phyloP scores from a whole-genome alignment of 2,797 vertebrate genomes.

The Denticeps clupeoides region DNA sequence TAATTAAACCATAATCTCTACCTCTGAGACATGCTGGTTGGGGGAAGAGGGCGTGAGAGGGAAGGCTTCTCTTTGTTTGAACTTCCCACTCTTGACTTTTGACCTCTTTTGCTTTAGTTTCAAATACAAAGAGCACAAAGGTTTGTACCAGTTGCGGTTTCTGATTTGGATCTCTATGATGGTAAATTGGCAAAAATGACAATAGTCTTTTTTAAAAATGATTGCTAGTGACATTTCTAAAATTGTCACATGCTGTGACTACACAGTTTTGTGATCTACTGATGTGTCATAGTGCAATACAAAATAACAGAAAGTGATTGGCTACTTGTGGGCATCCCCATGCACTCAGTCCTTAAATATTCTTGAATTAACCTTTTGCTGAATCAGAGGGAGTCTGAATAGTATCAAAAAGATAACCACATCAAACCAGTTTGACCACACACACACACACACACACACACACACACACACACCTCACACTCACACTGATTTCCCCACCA shows the following conservation, averaged over 20 bases:
- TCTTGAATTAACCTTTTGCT: constrained; percentile 76
- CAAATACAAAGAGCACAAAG: too few relatives aligned
- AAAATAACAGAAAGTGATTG: too few relatives aligned
- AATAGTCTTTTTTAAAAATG: too few relatives aligned
- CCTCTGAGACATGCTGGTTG: constrained; percentile 26
- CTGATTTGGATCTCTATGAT: too few relatives aligned
- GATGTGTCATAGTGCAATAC: too few relatives aligned
- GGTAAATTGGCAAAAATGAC: too few relatives aligned
- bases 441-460: constrained; percentile 3
- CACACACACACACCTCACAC: constrained; percentile 9
- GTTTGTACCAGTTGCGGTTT: too few relatives aligned
- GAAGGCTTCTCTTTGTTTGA: not conserved
- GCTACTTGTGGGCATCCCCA: too few relatives aligned
- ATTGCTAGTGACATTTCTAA: too few relatives aligned
- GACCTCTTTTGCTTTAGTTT: too few relatives aligned
- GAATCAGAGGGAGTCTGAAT: constrained; percentile 56
- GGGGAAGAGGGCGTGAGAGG: not conserved
- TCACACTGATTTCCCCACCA: constrained; percentile 15
- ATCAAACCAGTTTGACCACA: constrained; percentile 58
- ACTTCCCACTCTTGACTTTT: not conserved
- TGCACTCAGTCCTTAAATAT: constrained; percentile 60
- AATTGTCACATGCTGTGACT: too few relatives aligned
- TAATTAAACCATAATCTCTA: constrained; percentile 63
- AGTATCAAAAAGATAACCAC: constrained; percentile 66
- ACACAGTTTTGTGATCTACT: too few relatives aligned